These are phyloP conservation scores for Gadus macrocephalus DNA, from an alignment of 2,113 vertebrate species.

Conservation along the genomic window DNA sequence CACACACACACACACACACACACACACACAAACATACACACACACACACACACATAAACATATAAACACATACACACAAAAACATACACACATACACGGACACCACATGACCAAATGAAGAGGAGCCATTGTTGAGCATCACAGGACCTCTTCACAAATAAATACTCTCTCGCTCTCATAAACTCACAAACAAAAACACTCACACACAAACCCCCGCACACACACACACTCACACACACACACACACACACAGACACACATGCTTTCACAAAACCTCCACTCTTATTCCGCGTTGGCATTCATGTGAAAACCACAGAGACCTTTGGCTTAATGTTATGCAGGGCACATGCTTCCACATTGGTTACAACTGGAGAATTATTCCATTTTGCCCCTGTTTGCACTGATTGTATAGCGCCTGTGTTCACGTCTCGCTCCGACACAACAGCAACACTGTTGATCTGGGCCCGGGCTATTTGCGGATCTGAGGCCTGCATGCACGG, in stretches of 20 bases:
- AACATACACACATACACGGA: constrained; percentile 1
- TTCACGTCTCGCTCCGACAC: constrained; percentile 34
- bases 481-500: constrained; percentile 19
- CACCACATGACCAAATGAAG: constrained; percentile 71
- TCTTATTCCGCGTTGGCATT: constrained; percentile 48
- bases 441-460: constrained; percentile 44
- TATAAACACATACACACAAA: constrained; percentile 22
- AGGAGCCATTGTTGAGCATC: constrained; percentile 69
- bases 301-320: constrained; percentile 46
- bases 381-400: constrained; percentile 34
- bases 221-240: too few relatives aligned
- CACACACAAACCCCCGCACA: too few relatives aligned
- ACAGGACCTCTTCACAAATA: constrained; percentile 57
- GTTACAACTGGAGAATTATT: constrained; percentile 43
- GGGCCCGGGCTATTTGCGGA: constrained; percentile 23
- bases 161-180: neutral
- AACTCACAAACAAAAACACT: neutral
- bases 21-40: too few relatives aligned
- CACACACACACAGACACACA: constrained; percentile 40
- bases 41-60: too few relatives aligned
- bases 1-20: too few relatives aligned
- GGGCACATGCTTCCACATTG: constrained; percentile 51
- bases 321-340: constrained; percentile 64
- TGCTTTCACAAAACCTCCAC: constrained; percentile 9
- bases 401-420: constrained; percentile 36